Conservation (phyloP, 2,113 vertebrate genomes). For the Heterochromis multidens region DNA sequence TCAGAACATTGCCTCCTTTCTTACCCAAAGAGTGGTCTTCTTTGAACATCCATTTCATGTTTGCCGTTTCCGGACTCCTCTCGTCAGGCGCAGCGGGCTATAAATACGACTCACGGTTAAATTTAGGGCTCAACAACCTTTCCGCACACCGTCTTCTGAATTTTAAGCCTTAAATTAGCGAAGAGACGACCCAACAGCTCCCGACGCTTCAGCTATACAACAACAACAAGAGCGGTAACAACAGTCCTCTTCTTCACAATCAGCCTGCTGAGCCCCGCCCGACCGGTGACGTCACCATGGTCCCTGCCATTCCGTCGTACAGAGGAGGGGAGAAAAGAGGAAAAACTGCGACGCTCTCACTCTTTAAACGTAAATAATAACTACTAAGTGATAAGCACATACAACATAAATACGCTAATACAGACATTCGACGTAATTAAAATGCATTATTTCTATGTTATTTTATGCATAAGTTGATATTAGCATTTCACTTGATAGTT, state of each 20-base stretch:
- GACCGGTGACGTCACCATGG: neutral
- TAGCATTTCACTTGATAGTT: neutral
- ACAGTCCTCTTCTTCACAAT: neutral
- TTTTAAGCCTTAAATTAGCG: neutral
- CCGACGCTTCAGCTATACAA: neutral
- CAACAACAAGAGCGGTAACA: conserved; percentile 34
- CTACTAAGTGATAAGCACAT: neutral
- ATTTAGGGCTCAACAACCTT: neutral
- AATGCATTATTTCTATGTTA: no score
- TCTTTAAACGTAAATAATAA: neutral
- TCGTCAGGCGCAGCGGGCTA: neutral
- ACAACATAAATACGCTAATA: neutral
- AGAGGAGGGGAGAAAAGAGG: neutral
- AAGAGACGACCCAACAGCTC: no score
- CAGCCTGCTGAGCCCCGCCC: neutral
- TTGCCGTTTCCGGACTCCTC: conserved; percentile 47
- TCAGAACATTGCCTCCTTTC: neutral
- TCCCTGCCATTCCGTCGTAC: neutral
- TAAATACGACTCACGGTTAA: neutral
- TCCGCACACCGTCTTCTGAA: neutral
- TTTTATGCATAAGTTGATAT: fast-evolving
- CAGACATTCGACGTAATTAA: neutral
- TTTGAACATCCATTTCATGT: conserved; percentile 99
- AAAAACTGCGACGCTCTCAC: fast-evolving
- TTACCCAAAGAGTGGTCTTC: conserved; percentile 96